Base-by-base conservation (phyloP, 2,888 invertebrate species). In the Limulus polyphemus region DNA sequence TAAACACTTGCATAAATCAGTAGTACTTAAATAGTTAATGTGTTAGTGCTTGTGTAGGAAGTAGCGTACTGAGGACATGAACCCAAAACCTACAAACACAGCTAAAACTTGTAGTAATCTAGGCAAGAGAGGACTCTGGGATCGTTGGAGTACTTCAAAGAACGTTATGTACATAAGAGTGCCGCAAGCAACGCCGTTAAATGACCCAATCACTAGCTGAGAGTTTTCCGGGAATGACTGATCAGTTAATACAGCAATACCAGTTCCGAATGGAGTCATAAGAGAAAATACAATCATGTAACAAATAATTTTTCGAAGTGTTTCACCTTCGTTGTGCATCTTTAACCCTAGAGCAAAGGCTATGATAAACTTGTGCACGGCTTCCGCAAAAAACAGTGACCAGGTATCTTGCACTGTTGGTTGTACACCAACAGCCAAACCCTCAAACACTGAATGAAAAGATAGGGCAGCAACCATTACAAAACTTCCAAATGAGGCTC, bases 401-500 rank as follows among this genome's bases (percentile, higher is more conserved):
- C 84, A 85, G 12, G 85, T 10, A 73, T 87, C 88, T 79, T 84
- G 82, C 1, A 81, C 77, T 47, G 83, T 82, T n/a, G 81, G 78
- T 74, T 89, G 88, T 63, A 90, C 75, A 0, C 89, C 90, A 12
- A 89, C 85, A 13, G 89, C 86, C 60, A 89, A 78, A 46, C 90
- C 90, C 78, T 91, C 90, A 72, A 90, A 89, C 0, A 90, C 79
- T 73, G 90, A 90, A 73, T 91, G 90, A 61, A 90, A 83, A 11
- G 89, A 89, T 16, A 91, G 78, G 2, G 90, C 90, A 57, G 90
- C 77, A 1, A 90, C 87, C 58, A 90, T 84, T 60, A 90, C 80
- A 46, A 90, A 57, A 10, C 77, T 11, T 87, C 90, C 64, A 32
- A 32, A 32, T 7, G 32, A 32, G 32, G 7, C 32, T 32, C 32